Percentiles rank a stretch among this genome's conserved stretches.
Evolutionary conservation across 2,797 vertebrate species (phyloP).

Genomic region (Scyliorhinus canicula): DNA sequence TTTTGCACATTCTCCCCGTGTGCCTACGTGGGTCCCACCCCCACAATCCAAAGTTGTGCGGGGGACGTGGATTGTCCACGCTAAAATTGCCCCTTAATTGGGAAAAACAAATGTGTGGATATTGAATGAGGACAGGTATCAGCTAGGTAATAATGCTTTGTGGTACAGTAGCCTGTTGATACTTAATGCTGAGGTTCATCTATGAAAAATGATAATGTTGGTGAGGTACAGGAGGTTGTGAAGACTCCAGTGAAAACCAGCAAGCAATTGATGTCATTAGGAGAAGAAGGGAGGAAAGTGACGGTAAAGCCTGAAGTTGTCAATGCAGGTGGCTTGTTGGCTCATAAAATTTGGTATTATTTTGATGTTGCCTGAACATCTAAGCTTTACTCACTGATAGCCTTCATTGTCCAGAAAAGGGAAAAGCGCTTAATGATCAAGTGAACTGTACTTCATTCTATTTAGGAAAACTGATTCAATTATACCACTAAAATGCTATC

Average conservation of each 20-base stretch:
- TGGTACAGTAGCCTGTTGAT: neutral
- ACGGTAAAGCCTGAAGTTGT: neutral
- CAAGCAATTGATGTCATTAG: neutral
- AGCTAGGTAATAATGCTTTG: neutral
- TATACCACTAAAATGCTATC: neutral
- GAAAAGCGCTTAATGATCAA: neutral
- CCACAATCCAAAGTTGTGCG: too few species aligned
- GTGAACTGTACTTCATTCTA: neutral
- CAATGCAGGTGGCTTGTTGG: neutral
- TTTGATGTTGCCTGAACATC: neutral
- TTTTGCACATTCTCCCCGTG: too few species aligned
- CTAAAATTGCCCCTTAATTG: too few species aligned
- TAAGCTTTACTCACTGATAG: neutral
- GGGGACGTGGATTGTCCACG: too few species aligned
- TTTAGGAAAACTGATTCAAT: neutral
- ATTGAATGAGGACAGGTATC: neutral
- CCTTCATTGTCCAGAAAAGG: neutral
- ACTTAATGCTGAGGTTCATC: neutral
- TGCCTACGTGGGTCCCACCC: too few species aligned
- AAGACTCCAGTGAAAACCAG: neutral
- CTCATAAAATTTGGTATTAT: neutral
- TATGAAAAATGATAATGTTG: neutral
- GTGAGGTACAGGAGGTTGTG: neutral
- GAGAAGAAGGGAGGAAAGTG: neutral
- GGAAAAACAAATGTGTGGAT: too few species aligned